Base-by-base conservation (phyloP, 2,888 invertebrate genomes). In the Phragmatobia fuliginosa region DNA sequence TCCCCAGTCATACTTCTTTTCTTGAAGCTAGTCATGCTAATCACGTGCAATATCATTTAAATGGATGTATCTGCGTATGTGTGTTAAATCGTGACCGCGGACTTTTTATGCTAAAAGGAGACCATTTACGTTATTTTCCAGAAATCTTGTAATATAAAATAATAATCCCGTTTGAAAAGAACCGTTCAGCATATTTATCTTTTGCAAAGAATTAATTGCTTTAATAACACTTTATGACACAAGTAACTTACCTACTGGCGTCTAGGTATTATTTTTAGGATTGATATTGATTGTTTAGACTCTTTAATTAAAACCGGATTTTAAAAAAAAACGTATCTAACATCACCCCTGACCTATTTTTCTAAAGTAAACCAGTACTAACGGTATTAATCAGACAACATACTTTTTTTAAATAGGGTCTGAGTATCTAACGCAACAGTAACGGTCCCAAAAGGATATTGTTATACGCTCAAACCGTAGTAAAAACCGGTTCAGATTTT, bases 91-190 rank as follows among this genome's bases (percentile, higher is more conserved):
- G 60, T 61, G 60, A 61, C 36, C 36, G 25, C 25, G 14, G n/a
- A 36, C 36, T 18, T 62, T 56, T 28, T 62, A 28, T 38, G 38
- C 28, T 56, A 56, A 21, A 33, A 60, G 16, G 16, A 38, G 38
- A 7, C 61, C 7, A 62, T 61, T 38, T 18, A 28, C 28, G n/a
- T 49, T 69, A 58, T 66, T 58, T 45, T 66, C 6, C 36, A 66
- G 62, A 72, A 72, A 69, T 69, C 69, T 58, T 64, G 68, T 66
- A 63, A 64, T 63, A 68, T 62, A 25, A 66, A 68, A 61, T 25
- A 61, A 36, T 61, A 65, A 65, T 41, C 65, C 65, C 33, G 71
- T 71, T 71, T 68, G 59, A 66, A 68, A 68, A 68, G 31, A 65
- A 68, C 68, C 33, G 68, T 65, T 69, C 45, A 36, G 38, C 58